Conservation (phyloP, 2,113 vertebrate genomes). For the Eulemur macaco region DNA sequence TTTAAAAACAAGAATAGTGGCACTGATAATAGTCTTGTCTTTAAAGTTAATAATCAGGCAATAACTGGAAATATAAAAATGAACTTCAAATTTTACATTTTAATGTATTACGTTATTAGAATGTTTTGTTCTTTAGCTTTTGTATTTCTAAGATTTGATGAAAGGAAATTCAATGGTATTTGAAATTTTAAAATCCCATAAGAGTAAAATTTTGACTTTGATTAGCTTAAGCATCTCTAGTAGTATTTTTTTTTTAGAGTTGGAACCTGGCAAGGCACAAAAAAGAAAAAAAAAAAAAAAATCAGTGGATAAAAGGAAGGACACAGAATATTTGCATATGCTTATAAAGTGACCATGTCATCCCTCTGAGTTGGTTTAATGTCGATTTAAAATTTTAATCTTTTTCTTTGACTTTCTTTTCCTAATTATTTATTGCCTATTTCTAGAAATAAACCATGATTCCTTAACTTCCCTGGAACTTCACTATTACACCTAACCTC, state of each 20-base stretch:
- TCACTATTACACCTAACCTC: background rate
- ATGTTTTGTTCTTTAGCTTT: background rate
- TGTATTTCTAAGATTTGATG: conserved; percentile 17
- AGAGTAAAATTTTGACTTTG: conserved; percentile 16
- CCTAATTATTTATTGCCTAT: background rate
- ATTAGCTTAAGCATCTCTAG: background rate
- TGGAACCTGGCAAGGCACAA: background rate
- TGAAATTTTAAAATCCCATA: conserved; percentile 38
- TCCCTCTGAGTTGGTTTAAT: conserved; percentile 20
- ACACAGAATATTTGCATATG: background rate
- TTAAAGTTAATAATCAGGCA: background rate
- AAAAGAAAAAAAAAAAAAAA: background rate
- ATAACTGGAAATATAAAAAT: background rate
- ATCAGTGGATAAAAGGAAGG: background rate
- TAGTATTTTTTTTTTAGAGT: conserved; percentile 2
- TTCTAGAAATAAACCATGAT: conserved; percentile 28
- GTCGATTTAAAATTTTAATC: background rate
- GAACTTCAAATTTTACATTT: background rate
- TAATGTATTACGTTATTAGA: background rate
- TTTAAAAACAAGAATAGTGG: conserved; percentile 6
- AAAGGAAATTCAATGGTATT: conserved; percentile 21
- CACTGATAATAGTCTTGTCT: background rate
- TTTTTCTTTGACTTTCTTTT: background rate
- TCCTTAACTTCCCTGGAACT: background rate
- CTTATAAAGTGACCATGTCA: background rate